Base-by-base conservation (phyloP, 2,113 vertebrate genomes). In the Sakesphorus luctuosus region DNA sequence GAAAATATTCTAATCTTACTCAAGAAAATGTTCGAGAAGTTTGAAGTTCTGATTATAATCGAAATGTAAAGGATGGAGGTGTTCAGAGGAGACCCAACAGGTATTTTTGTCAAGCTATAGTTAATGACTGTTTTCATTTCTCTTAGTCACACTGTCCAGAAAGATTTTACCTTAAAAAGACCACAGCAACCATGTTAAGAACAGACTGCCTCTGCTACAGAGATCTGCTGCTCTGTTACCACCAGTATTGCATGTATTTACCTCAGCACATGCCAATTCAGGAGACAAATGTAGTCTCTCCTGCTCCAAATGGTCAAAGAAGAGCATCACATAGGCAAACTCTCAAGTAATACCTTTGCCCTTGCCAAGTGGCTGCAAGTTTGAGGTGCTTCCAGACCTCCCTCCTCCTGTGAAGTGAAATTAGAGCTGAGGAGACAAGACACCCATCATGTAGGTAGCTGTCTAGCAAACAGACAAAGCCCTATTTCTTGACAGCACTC, bases 61-160 rank as follows among this genome's bases (percentile, higher is more conserved):
- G 74, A 74, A 82, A 79, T 9, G 5, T 36, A 71, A 88, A 69
- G 18, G 31, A 75, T 24, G 24, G 23, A 77, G 18, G 11, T 28
- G 84, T 75, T 74, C 52, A 82, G 80, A 78, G 33, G 24, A 58
- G 35, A 38, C n/a, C 33, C 36, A 65, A 52, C 31, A 49, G 18
- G 40, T 89, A 47, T 49, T 91, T 76, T n/a, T 66, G 36, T 72
- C 66, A 75, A 81, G 53, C 35, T 62, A 92, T 16, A 73, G n/a
- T 72, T 68, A 94, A 87, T 66, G 40, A 82, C 12, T 71, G 10
- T 40, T 89, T 80, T n/a, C 36, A 44, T 94, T 94, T 94, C 73
- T 87, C 75, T 76, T 68, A 89, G 49, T 79, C 63, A 72, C 50
- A 66, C 18, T 11, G 25, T 53, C 74, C 71, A 72, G 84, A 74